phyloP scores from a whole-genome alignment of 2,797 vertebrate genomes.

The Megalops cyprinoides region DNA sequence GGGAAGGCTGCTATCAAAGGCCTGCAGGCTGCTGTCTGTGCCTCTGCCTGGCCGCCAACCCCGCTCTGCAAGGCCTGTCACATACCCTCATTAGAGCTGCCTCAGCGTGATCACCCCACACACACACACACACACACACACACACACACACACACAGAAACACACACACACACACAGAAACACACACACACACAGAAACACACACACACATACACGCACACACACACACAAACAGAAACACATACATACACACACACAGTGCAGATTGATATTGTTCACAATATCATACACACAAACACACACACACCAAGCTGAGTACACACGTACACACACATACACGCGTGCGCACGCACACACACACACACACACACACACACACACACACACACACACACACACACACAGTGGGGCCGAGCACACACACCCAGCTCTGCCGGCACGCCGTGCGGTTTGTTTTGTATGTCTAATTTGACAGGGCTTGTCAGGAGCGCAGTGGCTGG shows the following conservation, averaged over 20 bases:
- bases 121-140: conserved; percentile 28
- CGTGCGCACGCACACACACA: conserved; percentile 54
- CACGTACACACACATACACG: conserved; percentile 51
- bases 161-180: neutral
- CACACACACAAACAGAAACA: neutral
- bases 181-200: conserved; percentile 40
- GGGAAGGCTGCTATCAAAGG: conserved; percentile 25
- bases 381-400: too few species aligned
- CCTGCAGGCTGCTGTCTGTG: neutral
- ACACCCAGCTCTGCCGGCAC: conserved; percentile 29
- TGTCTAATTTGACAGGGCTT: conserved; percentile 79
- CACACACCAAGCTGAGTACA: conserved; percentile 54
- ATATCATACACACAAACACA: conserved; percentile 38
- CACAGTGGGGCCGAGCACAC: conserved; percentile 30
- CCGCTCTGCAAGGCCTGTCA: conserved; percentile 53
- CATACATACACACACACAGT: conserved; percentile 34
- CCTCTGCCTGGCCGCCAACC: neutral
- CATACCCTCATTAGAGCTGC: conserved; percentile 59
- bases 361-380: conserved; percentile 22
- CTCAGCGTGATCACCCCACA: conserved; percentile 41
- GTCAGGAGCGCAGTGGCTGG: conserved; percentile 80
- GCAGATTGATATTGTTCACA: too few species aligned
- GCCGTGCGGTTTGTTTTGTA: conserved; percentile 76
- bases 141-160: neutral
- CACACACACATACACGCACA: conserved; percentile 40